Percentiles rank a stretch among this genome's conserved stretches.
Evolutionary conservation across 2,113 vertebrate species (phyloP).

Genomic region (Strix aluco): DNA sequence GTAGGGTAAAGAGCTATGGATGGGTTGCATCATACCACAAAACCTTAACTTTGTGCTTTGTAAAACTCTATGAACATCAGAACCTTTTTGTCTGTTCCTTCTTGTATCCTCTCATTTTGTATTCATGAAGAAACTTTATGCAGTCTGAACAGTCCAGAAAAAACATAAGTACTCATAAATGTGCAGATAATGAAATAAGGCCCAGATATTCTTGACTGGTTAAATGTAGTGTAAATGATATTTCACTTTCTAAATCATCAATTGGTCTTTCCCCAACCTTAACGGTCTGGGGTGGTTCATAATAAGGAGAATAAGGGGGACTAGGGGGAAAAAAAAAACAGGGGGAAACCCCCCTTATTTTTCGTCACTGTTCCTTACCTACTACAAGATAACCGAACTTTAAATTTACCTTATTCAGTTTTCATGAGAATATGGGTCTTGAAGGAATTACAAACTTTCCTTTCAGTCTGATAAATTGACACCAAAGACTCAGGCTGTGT

Average conservation of each 20-base stretch:
- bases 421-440: not conserved
- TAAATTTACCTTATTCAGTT: not conserved
- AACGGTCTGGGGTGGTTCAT: not conserved
- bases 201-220: not conserved
- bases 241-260: not conserved
- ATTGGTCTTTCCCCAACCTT: not conserved
- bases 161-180: not conserved
- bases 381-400: not conserved
- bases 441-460: not conserved
- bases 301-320: not conserved
- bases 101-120: not conserved
- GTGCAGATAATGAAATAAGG: not conserved
- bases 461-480: not conserved
- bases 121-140: not conserved
- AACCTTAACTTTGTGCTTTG: rapidly evolving
- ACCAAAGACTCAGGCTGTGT: not conserved
- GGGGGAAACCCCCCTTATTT: not conserved
- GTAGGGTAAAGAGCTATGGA: not conserved
- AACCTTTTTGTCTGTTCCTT: not conserved
- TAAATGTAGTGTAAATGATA: not conserved
- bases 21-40: not conserved
- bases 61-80: not conserved
- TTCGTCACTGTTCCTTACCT: not conserved
- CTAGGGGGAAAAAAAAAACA: not conserved
- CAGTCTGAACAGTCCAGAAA: not conserved